phyloP scores from a whole-genome alignment of 2,797 vertebrate species.

The Sebastes ruberrimus region DNA sequence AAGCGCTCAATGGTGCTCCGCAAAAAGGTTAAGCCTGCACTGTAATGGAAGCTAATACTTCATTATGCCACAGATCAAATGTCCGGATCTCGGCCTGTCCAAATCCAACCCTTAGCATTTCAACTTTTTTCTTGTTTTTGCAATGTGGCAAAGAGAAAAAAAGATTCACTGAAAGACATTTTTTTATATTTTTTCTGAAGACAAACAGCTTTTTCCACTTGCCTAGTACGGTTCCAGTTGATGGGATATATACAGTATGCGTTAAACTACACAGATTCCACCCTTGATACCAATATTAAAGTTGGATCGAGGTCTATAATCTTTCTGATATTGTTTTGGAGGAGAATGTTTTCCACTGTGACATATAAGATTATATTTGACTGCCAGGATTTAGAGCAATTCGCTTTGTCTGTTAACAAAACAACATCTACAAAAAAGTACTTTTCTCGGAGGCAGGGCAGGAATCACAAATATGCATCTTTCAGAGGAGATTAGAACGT shows the following conservation, averaged over 20 bases:
- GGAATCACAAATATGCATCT: slow-evolving; percentile 52
- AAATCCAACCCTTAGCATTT: slow-evolving; percentile 42
- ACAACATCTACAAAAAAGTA: slow-evolving; percentile 40
- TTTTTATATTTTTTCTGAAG: slow-evolving; percentile 26
- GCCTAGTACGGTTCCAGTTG: background rate
- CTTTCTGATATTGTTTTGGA: slow-evolving; percentile 43
- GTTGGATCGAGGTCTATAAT: slow-evolving; percentile 35
- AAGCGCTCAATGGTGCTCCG: slow-evolving; percentile 83
- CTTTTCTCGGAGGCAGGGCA: slow-evolving; percentile 24
- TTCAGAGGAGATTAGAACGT: slow-evolving; percentile 54
- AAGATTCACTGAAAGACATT: background rate
- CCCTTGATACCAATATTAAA: slow-evolving; percentile 24
- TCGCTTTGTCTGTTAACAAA: slow-evolving; percentile 39
- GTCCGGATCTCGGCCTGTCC: slow-evolving; percentile 73
- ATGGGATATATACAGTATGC: background rate
- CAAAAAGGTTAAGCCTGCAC: slow-evolving; percentile 88
- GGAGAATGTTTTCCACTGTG: slow-evolving; percentile 29
- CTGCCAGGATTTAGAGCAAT: slow-evolving; percentile 35
- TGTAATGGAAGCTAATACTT: slow-evolving; percentile 93
- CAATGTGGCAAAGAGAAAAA: slow-evolving; percentile 30
- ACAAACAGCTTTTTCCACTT: slow-evolving; percentile 29
- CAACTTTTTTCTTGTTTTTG: slow-evolving; percentile 63
- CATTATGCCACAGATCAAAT: slow-evolving; percentile 89
- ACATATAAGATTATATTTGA: slow-evolving; percentile 51
- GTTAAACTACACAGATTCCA: slow-evolving; percentile 7